A percentile compares a stretch with the other conserved stretches of the same genome.
These are phyloP conservation scores for Cataglyphis livida DNA, from an alignment of 2,888 invertebrate genomes.

Conservation along the genomic window DNA sequence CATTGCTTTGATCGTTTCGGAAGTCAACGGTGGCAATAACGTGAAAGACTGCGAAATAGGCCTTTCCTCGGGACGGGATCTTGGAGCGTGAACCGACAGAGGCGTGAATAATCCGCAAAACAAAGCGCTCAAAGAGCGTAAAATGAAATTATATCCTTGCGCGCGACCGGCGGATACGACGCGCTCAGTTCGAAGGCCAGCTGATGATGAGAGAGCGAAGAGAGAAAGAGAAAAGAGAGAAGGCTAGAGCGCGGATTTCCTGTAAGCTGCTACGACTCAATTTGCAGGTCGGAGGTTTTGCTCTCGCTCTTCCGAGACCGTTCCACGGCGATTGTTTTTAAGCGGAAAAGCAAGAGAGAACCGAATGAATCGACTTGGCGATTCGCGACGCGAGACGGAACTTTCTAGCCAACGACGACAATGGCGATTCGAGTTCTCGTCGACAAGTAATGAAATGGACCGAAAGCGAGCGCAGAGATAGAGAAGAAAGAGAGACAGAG, in stretches of 20 bases:
- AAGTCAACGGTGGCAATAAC: conserved; percentile 17
- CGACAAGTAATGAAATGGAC: conserved; percentile 65
- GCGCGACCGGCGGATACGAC: conserved; percentile 36
- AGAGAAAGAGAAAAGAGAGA: background rate
- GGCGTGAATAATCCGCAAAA: conserved; percentile 56
- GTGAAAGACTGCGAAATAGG: conserved; percentile 39
- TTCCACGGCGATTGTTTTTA: conserved; percentile 30
- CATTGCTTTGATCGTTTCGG: conserved; percentile 30
- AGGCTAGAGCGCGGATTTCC: conserved; percentile 36
- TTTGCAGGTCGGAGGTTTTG: conserved; percentile 56
- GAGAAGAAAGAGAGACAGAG: conserved; percentile 18
- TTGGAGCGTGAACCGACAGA: conserved; percentile 44
- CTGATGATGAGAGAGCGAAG: conserved; percentile 1
- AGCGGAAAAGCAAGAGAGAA: conserved; percentile 22
- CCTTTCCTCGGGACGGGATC: conserved; percentile 40
- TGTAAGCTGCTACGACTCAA: conserved; percentile 47
- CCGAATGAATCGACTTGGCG: conserved; percentile 40
- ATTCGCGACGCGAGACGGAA: conserved; percentile 24
- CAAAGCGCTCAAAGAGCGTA: conserved; percentile 55
- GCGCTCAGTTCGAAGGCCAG: conserved; percentile 43
- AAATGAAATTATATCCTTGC: conserved; percentile 56
- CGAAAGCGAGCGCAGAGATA: conserved; percentile 13
- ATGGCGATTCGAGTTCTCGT: conserved; percentile 33
- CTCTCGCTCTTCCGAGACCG: conserved; percentile 20
- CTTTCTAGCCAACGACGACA: conserved; percentile 31